phyloP scores from a whole-genome alignment of 2,888 invertebrate species.

The Hyles lineata region DNA sequence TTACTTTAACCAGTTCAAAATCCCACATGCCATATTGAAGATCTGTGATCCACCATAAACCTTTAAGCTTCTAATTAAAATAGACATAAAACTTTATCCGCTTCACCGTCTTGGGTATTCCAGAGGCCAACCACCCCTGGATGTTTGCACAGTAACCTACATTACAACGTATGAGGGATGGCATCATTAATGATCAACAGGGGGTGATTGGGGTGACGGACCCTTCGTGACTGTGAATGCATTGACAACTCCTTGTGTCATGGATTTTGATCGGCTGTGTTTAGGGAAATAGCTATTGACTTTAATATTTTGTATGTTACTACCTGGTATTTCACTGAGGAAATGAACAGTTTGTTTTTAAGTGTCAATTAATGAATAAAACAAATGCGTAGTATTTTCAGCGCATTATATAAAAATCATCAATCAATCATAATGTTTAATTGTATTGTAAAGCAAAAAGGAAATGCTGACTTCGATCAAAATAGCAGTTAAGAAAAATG shows the following conservation, averaged over 20 bases:
- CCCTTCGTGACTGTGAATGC: slow-evolving; percentile 81
- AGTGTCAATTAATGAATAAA: too few relatives aligned
- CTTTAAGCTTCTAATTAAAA: slow-evolving; percentile 43
- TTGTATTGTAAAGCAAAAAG: too few relatives aligned
- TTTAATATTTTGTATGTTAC: not conserved
- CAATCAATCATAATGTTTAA: too few relatives aligned
- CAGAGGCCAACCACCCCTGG: slow-evolving; percentile 70
- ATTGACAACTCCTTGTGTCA: slow-evolving; percentile 52
- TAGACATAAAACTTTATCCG: slow-evolving; percentile 31
- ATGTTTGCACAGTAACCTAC: slow-evolving; percentile 84
- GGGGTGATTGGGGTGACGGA: slow-evolving; percentile 71
- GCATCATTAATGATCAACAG: slow-evolving; percentile 78
- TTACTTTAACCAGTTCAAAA: not conserved
- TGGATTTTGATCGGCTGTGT: slow-evolving; percentile 12
- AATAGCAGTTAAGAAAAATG: too few relatives aligned
- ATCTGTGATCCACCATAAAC: slow-evolving; percentile 45
- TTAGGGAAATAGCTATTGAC: not conserved
- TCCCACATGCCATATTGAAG: not conserved
- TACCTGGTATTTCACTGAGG: too few relatives aligned
- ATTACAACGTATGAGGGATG: slow-evolving; percentile 78
- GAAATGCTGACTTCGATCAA: too few relatives aligned
- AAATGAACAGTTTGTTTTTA: too few relatives aligned
- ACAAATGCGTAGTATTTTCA: too few relatives aligned
- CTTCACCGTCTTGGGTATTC: slow-evolving; percentile 50
- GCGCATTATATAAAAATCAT: too few relatives aligned